Percentiles rank a stretch among this genome's conserved stretches.
These are phyloP conservation scores for Chionodraco myersi DNA, from an alignment of 2,113 vertebrate genomes.

Conservation along the genomic window DNA sequence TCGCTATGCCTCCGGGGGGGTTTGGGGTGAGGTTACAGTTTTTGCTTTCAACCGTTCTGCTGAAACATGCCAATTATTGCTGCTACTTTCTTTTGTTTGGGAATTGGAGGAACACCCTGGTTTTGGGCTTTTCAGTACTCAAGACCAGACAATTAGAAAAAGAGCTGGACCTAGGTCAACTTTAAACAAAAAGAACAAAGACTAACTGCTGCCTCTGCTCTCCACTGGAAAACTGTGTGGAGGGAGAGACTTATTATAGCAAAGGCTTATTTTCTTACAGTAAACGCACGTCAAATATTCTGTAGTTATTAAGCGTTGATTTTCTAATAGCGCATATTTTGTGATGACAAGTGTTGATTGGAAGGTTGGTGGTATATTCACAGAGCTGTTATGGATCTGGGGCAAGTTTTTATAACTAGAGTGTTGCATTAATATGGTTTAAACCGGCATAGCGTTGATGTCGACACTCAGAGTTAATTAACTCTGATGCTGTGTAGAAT, in stretches of 20 bases:
- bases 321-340: conserved; percentile 16
- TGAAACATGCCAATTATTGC: background rate
- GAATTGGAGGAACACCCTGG: background rate
- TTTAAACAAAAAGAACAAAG: background rate
- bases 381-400: conserved; percentile 8
- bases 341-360: conserved; percentile 43
- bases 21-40: conserved; percentile 14
- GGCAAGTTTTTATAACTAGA: conserved; percentile 8
- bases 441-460: conserved; percentile 28
- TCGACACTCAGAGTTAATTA: conserved; percentile 46
- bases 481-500: background rate
- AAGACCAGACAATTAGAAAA: background rate
- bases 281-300: background rate
- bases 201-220: background rate
- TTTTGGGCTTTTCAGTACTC: background rate
- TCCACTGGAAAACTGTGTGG: background rate
- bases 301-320: background rate
- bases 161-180: background rate
- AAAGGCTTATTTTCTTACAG: background rate
- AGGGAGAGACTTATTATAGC: background rate
- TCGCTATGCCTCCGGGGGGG: background rate
- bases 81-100: conserved; percentile 11
- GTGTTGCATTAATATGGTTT: conserved; percentile 33
- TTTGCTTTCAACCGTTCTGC: conserved; percentile 16
- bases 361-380: conserved; percentile 18